A percentile compares a stretch with the other conserved stretches of the same genome.
These are phyloP conservation scores for Oncorhynchus gorbuscha DNA, from an alignment of 2,113 vertebrate genomes.

Conservation along the genomic window DNA sequence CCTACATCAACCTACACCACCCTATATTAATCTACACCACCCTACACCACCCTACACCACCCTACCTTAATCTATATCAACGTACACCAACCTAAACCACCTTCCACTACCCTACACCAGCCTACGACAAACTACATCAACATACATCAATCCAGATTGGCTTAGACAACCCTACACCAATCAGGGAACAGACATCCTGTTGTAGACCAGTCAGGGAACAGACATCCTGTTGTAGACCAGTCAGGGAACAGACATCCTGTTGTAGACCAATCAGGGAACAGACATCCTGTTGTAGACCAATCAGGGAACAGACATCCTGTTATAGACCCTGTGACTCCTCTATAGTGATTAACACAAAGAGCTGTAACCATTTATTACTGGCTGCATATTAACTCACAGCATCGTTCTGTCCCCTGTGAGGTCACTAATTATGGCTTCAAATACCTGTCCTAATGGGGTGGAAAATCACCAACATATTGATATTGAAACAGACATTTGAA, in stretches of 20 bases:
- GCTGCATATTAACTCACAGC: constrained; percentile 57
- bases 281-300: too few relatives aligned
- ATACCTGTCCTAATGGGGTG: constrained; percentile 63
- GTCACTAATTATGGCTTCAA: constrained; percentile 73
- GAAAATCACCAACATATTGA: constrained; percentile 68
- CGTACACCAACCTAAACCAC: not conserved
- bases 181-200: too few relatives aligned
- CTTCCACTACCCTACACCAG: not conserved
- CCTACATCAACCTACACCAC: too few relatives aligned
- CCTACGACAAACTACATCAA: too few relatives aligned
- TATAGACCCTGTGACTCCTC: constrained; percentile 65
- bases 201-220: too few relatives aligned
- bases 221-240: too few relatives aligned
- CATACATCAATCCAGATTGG: not conserved
- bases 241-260: too few relatives aligned
- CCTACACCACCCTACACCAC: not conserved
- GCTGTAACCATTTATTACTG: constrained; percentile 77
- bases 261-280: too few relatives aligned
- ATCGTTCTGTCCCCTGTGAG: constrained; percentile 64
- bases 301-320: too few relatives aligned
- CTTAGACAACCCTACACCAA: too few relatives aligned
- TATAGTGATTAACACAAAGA: constrained; percentile 75
- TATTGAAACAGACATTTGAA: constrained; percentile 66
- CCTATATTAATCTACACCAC: too few relatives aligned
- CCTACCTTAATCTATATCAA: too few relatives aligned